Conservation (phyloP, 2,797 vertebrate species). For the Gymnocypris eckloni region DNA sequence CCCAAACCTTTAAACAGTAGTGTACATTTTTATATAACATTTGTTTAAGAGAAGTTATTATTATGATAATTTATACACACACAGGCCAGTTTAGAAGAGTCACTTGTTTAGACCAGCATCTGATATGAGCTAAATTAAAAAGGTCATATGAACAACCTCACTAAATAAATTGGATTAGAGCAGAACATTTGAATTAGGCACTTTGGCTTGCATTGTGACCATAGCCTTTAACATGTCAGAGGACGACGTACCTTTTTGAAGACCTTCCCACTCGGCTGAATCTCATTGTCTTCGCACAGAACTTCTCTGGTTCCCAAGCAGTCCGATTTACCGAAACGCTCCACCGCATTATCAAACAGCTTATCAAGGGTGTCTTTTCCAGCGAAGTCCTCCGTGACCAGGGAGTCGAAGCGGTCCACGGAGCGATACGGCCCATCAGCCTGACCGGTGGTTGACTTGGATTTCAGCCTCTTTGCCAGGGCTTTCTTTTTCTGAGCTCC, state of each 20-base stretch:
- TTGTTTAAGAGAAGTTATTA: not conserved
- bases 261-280: conserved; percentile 92
- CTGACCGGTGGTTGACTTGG: conserved; percentile 82
- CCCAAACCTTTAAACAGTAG: no score
- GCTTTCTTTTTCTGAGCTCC: conserved; percentile 85
- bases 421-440: conserved; percentile 91
- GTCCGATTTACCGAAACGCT: conserved; percentile 81
- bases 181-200: not conserved
- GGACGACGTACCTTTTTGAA: conserved; percentile 92
- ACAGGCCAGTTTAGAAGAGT: not conserved
- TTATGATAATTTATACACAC: not conserved
- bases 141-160: conserved; percentile 12
- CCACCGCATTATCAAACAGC: conserved; percentile 87
- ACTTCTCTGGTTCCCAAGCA: conserved; percentile 91
- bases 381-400: conserved; percentile 89
- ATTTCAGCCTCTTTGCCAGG: conserved; percentile 88
- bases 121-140: not conserved
- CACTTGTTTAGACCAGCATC: not conserved
- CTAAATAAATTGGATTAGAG: not conserved
- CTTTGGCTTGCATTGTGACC: not conserved
- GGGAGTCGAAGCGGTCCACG: conserved; percentile 85
- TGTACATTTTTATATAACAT: not conserved
- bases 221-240: not conserved
- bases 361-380: conserved; percentile 94
- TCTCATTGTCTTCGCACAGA: conserved; percentile 94